These are phyloP conservation scores for Philotrypesis tridentata DNA, from an alignment of 1,140 invertebrate species.

Conservation along the genomic window DNA sequence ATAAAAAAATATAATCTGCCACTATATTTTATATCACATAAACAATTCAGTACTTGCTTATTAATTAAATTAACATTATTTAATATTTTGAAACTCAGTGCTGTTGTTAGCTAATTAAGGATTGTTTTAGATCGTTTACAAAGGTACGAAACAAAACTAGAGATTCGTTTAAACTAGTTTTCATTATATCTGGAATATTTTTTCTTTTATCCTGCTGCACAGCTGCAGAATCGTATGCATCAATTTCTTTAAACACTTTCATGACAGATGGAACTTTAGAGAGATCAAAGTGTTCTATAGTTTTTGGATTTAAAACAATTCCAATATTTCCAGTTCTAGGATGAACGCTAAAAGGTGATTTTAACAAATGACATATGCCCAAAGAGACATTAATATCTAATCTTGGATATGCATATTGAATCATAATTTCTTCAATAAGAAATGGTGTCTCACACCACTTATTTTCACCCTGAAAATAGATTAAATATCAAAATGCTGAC, in stretches of 20 bases:
- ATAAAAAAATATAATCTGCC: background rate
- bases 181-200: slow-evolving; percentile 80
- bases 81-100: background rate
- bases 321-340: slow-evolving; percentile 97
- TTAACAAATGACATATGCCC: slow-evolving; percentile 96
- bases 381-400: slow-evolving; percentile 96
- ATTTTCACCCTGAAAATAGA: slow-evolving; percentile 46
- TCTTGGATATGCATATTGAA: slow-evolving; percentile 91
- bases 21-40: background rate
- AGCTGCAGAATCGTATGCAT: slow-evolving; percentile 76
- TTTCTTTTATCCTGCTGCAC: slow-evolving; percentile 66
- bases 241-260: slow-evolving; percentile 79
- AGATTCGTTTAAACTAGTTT: slow-evolving; percentile 80
- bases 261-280: slow-evolving; percentile 82
- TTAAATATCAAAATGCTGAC: slow-evolving; percentile 49
- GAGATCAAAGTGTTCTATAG: slow-evolving; percentile 83
- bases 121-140: background rate
- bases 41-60: too few relatives aligned
- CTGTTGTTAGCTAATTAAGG: background rate
- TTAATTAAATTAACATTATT: too few relatives aligned
- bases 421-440: slow-evolving; percentile 85
- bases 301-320: slow-evolving; percentile 84
- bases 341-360: slow-evolving; percentile 98
- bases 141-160: background rate
- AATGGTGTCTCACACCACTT: slow-evolving; percentile 66